Evolutionary conservation across 2,888 invertebrate genomes (phyloP).

Genomic region (Ectobius pallidus): DNA sequence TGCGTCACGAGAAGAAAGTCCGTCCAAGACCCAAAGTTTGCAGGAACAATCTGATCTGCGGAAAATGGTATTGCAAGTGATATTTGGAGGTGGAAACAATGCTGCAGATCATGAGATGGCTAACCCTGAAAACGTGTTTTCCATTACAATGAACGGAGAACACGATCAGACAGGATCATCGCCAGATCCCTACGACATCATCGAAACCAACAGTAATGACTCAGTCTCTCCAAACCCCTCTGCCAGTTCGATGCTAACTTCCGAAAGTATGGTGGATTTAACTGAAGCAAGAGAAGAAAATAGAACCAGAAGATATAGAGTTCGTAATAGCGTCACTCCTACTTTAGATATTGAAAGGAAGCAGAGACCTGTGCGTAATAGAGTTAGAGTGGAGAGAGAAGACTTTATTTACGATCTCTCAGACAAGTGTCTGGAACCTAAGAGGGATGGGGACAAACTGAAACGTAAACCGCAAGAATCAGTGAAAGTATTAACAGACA

Average conservation of each 20-base stretch:
- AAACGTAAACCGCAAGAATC: background rate
- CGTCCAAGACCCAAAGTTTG: background rate
- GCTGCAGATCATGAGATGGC: slow-evolving; percentile 1
- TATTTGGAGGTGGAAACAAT: slow-evolving; percentile 49
- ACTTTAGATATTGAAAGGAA: background rate
- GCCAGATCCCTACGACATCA: slow-evolving; percentile 1
- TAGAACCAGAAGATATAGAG: background rate
- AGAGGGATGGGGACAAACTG: background rate
- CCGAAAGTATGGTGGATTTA: background rate
- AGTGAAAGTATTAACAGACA: background rate
- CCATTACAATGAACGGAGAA: slow-evolving; percentile 17
- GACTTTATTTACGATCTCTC: slow-evolving; percentile 77
- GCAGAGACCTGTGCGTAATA: slow-evolving; percentile 59
- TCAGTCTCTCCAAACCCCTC: background rate
- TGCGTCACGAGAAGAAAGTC: background rate
- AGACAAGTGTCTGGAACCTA: slow-evolving; percentile 29
- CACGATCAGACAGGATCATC: background rate
- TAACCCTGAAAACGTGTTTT: background rate
- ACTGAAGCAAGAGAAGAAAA: background rate
- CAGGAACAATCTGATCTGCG: slow-evolving; percentile 35
- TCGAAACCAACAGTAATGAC: background rate
- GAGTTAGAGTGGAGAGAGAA: slow-evolving; percentile 67
- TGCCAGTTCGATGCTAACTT: background rate
- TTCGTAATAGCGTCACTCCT: background rate
- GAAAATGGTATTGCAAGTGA: slow-evolving; percentile 55